Conservation (phyloP, 2,113 vertebrate species). For the Lophius piscatorius region DNA sequence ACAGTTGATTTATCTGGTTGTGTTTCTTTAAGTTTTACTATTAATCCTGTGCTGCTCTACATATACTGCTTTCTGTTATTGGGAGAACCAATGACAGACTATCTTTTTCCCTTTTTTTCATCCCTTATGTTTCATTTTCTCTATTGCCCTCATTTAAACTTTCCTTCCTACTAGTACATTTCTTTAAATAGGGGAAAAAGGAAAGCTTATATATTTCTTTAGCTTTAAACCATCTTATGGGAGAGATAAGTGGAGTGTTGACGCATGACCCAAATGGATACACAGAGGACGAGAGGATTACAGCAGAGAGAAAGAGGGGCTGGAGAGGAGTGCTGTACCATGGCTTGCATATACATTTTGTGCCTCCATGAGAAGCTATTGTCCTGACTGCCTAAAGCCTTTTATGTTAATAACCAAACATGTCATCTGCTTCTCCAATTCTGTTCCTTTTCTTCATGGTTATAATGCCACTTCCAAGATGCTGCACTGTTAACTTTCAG, state of each 20-base stretch:
- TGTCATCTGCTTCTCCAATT: conserved; percentile 1
- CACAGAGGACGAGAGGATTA: conserved; percentile 41
- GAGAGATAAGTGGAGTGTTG: conserved; percentile 36
- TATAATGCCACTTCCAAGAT: neutral
- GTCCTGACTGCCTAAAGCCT: conserved; percentile 28
- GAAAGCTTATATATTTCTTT: conserved; percentile 20
- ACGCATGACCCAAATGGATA: conserved; percentile 40
- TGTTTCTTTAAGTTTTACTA: neutral
- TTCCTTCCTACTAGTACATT: neutral
- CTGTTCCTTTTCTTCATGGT: neutral
- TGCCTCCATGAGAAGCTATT: conserved; percentile 15
- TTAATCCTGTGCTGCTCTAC: neutral
- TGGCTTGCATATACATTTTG: conserved; percentile 26
- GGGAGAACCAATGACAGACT: neutral
- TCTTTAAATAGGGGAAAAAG: conserved; percentile 6
- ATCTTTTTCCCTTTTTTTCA: neutral
- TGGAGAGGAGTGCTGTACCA: conserved; percentile 20
- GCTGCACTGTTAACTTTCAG: no score
- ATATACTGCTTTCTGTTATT: neutral
- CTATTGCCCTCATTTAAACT: neutral
- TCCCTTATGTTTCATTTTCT: neutral
- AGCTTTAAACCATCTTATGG: conserved; percentile 35
- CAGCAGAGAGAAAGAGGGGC: conserved; percentile 9
- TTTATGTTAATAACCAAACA: conserved; percentile 24
- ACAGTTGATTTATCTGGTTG: neutral